Conservation (phyloP, 2,113 vertebrate genomes). For the Pseudopodoces humilis region DNA sequence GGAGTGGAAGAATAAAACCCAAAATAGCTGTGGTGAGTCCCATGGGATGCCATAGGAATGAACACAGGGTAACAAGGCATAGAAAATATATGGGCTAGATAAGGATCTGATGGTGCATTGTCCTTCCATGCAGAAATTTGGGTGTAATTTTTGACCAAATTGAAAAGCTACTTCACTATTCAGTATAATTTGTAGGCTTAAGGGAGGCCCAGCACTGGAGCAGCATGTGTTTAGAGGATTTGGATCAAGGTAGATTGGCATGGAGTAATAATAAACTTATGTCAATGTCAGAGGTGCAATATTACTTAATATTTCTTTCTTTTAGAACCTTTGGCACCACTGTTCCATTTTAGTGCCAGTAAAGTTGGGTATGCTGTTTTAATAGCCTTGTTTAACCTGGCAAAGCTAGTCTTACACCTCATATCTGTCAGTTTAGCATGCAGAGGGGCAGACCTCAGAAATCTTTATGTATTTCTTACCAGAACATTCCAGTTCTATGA, state of each 20-base stretch:
- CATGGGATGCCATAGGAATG: not conserved
- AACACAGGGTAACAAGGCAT: not conserved
- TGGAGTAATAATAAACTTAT: constrained; percentile 65
- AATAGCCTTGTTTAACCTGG: constrained; percentile 65
- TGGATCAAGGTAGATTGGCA: constrained; percentile 61
- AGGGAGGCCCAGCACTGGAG: constrained; percentile 4
- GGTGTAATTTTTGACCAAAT: not conserved
- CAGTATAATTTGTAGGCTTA: not conserved
- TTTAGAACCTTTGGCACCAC: constrained; percentile 52
- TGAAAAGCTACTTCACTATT: not conserved
- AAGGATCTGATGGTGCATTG: not conserved
- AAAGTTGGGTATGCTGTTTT: constrained; percentile 62
- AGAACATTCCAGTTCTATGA: not conserved
- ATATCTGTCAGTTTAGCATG: constrained; percentile 55
- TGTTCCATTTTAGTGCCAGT: constrained; percentile 58
- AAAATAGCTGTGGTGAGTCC: not conserved
- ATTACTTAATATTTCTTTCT: constrained; percentile 72
- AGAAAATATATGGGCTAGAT: not conserved
- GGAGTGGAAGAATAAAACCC: not conserved
- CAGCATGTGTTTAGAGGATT: constrained; percentile 30
- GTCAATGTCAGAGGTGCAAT: constrained; percentile 60
- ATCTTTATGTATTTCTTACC: constrained; percentile 39
- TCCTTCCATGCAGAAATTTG: not conserved
- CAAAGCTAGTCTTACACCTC: constrained; percentile 55
- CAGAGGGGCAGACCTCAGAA: constrained; percentile 43